Percentiles rank a stretch among this genome's conserved stretches.
Conservation (phyloP, 1,140 invertebrate genomes). For the Microplitis demolitor region DNA sequence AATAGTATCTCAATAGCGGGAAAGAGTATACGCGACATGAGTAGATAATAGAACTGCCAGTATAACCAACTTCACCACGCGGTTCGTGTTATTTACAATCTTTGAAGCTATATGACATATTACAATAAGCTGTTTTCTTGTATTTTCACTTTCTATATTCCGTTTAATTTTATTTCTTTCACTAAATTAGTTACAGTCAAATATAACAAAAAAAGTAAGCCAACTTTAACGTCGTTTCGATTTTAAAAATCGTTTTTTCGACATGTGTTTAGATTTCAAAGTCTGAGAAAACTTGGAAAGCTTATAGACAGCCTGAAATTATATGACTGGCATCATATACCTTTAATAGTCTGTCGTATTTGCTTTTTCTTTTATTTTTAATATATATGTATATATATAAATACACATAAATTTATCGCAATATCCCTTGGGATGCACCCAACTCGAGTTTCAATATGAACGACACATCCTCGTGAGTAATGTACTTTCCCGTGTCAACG, state of each 20-base stretch:
- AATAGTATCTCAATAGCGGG: neutral
- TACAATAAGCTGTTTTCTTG: constrained; percentile 35
- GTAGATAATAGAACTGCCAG: neutral
- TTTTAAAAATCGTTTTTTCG: no score
- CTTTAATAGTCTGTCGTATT: neutral
- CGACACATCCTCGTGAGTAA: constrained; percentile 13
- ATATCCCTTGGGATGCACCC: neutral
- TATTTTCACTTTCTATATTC: neutral
- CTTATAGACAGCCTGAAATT: neutral
- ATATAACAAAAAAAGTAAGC: neutral
- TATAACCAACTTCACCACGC: neutral
- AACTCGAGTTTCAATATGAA: constrained; percentile 5
- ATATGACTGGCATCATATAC: no score
- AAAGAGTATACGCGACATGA: neutral
- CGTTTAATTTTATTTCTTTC: constrained; percentile 18
- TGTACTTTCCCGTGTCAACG: constrained; percentile 25
- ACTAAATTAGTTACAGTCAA: constrained; percentile 41
- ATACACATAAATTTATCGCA: neutral
- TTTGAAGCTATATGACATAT: constrained; percentile 29
- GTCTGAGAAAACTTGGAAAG: no score
- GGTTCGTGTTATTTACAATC: constrained; percentile 49
- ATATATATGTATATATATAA: neutral
- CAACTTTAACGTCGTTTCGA: no score
- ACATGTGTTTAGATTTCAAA: no score
- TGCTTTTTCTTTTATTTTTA: no score